Evolutionary conservation across 2,888 invertebrate genomes (phyloP).

Genomic region (Drosophila antonietae): DNA sequence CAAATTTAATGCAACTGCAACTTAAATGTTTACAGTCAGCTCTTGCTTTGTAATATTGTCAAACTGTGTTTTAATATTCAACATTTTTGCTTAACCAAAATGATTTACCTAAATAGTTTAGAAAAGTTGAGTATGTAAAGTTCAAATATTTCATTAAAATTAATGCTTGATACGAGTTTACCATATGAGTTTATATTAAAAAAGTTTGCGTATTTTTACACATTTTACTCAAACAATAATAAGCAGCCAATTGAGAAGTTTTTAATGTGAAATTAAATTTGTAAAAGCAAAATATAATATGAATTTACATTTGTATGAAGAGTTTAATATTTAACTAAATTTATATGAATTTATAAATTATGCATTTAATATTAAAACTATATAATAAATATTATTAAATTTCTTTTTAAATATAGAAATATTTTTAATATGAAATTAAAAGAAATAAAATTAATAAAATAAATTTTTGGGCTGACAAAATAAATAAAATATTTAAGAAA

Average conservation of each 20-base stretch:
- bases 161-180: background rate
- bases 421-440: too few relatives aligned
- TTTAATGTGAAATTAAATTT: background rate
- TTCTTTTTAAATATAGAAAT: too few relatives aligned
- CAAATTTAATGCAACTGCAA: background rate
- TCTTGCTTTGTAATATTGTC: background rate
- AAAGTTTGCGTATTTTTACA: background rate
- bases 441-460: too few relatives aligned
- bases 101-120: background rate
- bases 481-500: too few relatives aligned
- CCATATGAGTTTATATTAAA: background rate
- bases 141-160: slow-evolving; percentile 1
- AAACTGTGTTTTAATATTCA: background rate
- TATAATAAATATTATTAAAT: too few relatives aligned
- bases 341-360: background rate
- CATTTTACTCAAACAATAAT: background rate
- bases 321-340: background rate
- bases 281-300: background rate
- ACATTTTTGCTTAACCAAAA: background rate
- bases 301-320: background rate
- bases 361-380: too few relatives aligned
- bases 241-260: background rate
- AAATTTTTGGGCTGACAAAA: too few relatives aligned
- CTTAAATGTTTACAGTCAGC: background rate
- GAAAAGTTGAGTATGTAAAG: background rate